Evolutionary conservation across 2,888 invertebrate genomes (phyloP), one percentile per base, ranked within the genome.

Genomic region (Ischnura elegans): DNA sequence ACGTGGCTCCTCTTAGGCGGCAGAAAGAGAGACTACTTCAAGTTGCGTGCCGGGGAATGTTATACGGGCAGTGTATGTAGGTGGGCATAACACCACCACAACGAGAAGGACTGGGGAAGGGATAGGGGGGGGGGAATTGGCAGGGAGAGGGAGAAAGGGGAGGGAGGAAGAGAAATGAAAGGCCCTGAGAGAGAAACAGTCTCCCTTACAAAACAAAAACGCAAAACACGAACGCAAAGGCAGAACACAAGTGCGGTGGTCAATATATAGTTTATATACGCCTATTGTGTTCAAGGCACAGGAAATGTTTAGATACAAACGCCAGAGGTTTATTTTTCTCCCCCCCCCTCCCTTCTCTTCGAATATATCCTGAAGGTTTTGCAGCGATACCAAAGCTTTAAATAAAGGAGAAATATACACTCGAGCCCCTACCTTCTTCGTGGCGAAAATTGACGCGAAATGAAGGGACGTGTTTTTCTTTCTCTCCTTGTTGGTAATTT

Each of bases 1-100:
- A 47, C 87, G 87, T 87, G 90, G 90, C 90, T 90, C 90, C 90
- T 90, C 90, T 90, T 42, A 90, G 61, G 90, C 90, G 90, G 90
- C 90, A 61, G 61, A 90, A 66, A 90, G 90, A 36, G 90, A 45
- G 90, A 90, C 90, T 90, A 90, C 90, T 90, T 61, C 90, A 90
- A 61, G 90, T 45, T 76, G 29, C 76, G 90, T 61, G 90, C 61
- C 90, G 61, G 90, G 61, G 87, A 55, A 87, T 55, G 55, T 87
- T 51, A 87, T 87, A 55, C 51, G 87, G 87, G 87, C 87, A 36
- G 87, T 87, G 51, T 51, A 51, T 51, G 19, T 61, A 61, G 43
- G 61, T n/a, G 36, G n/a, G 25, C 8, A 43, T 29, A n/a, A 6
- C 29, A 45, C 19, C 21, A 61, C 42, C 43, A 16, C 36, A 36